These are phyloP conservation scores for Nannoperca obscura DNA, from an alignment of 2,797 vertebrate genomes.

Conservation along the genomic window DNA sequence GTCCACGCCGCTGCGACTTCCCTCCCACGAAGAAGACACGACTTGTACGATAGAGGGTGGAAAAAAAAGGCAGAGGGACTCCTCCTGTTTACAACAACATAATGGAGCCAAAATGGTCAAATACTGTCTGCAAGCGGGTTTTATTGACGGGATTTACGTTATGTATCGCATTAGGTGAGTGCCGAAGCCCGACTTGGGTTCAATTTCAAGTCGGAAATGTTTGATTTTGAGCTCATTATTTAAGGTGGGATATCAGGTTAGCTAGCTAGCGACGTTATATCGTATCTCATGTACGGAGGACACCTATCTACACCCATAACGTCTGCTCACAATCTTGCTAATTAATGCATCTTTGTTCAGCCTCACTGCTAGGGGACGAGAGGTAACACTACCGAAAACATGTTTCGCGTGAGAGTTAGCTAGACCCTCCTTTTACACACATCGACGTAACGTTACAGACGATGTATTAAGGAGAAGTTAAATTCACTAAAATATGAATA, in stretches of 20 bases:
- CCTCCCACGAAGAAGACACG: conserved; percentile 55
- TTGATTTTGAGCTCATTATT: conserved; percentile 31
- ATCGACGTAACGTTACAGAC: not conserved
- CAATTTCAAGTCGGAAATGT: not conserved
- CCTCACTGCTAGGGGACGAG: not conserved
- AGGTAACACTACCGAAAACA: not conserved
- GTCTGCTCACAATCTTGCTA: not conserved
- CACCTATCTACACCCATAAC: conserved; percentile 31
- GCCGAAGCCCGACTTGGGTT: not conserved
- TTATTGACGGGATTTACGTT: conserved; percentile 69
- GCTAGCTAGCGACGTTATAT: conserved; percentile 62
- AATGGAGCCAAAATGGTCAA: conserved; percentile 75
- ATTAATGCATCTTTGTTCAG: conserved; percentile 25
- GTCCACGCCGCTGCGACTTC: accelerated
- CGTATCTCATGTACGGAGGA: conserved; percentile 26
- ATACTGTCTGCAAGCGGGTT: conserved; percentile 36
- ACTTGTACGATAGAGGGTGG: conserved; percentile 32
- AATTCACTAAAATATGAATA: conserved; percentile 14
- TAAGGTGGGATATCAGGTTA: conserved; percentile 53
- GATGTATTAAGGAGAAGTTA: not conserved
- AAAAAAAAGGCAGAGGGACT: conserved; percentile 44
- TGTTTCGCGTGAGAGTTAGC: accelerated
- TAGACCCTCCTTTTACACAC: accelerated
- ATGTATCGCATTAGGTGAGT: conserved; percentile 76
- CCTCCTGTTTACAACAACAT: conserved; percentile 74